Evolutionary conservation across 2,888 invertebrate genomes (phyloP).

Genomic region (Pandemis corylana): DNA sequence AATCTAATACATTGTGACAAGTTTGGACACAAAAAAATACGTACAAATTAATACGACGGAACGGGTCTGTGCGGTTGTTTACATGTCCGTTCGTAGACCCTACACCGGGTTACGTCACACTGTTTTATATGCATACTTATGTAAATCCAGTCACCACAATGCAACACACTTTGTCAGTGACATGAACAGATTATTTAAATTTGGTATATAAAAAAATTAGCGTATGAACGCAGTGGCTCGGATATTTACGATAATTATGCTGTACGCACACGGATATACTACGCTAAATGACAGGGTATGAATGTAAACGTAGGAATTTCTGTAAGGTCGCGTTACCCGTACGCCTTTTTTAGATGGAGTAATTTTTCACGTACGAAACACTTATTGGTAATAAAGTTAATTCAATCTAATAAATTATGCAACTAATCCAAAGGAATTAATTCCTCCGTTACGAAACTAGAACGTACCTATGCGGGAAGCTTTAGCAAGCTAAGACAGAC

Average conservation of each 20-base stretch:
- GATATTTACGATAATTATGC: not conserved
- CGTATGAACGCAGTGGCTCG: not conserved
- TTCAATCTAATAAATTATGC: not conserved
- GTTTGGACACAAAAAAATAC: slow-evolving; percentile 15
- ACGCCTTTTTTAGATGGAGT: not conserved
- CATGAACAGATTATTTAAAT: slow-evolving; percentile 14
- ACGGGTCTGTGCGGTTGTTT: slow-evolving; percentile 50
- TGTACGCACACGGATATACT: not conserved
- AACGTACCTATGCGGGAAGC: not conserved
- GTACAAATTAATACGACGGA: slow-evolving; percentile 32
- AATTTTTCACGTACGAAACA: not conserved
- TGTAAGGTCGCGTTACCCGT: not conserved
- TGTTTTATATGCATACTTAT: slow-evolving; percentile 51
- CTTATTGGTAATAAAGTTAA: not conserved
- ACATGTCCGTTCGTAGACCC: slow-evolving; percentile 57
- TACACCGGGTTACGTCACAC: slow-evolving; percentile 54
- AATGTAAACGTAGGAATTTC: not conserved
- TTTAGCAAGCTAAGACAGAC: not conserved
- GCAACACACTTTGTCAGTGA: slow-evolving; percentile 9
- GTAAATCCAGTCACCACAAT: slow-evolving; percentile 41
- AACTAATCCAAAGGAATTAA: not conserved
- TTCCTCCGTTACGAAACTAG: not conserved
- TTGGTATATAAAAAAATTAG: slow-evolving; percentile 3
- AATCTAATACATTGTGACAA: slow-evolving; percentile 19
- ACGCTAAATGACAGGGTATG: not conserved